A percentile compares a stretch with the other conserved stretches of the same genome.
phyloP scores from a whole-genome alignment of 2,113 vertebrate genomes.

The Pollimyrus isidori region DNA sequence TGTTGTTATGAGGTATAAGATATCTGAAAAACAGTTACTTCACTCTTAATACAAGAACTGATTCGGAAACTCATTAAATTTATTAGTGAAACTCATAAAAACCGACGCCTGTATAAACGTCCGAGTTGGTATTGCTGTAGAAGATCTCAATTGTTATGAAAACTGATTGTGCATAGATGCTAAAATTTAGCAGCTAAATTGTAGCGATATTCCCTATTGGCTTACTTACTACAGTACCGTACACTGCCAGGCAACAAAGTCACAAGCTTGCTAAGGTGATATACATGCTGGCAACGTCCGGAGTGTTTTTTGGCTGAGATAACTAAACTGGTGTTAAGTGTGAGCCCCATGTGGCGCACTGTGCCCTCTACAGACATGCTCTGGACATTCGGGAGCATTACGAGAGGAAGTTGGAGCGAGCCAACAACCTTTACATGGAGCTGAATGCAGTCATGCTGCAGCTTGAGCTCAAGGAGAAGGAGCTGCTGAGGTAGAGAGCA shows the following conservation, averaged over 20 bases:
- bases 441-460: slow-evolving; percentile 95
- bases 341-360: slow-evolving; percentile 12
- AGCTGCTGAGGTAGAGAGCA: slow-evolving; percentile 73
- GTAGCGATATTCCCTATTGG: not conserved
- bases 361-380: slow-evolving; percentile 71
- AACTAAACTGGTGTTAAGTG: not conserved
- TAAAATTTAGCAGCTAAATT: no score
- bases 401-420: slow-evolving; percentile 86
- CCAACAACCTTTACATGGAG: slow-evolving; percentile 97
- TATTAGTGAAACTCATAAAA: not conserved
- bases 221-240: not conserved
- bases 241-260: not conserved
- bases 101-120: not conserved
- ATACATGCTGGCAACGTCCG: not conserved
- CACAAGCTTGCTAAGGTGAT: not conserved
- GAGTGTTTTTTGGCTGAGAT: not conserved
- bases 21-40: not conserved
- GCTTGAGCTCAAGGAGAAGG: slow-evolving; percentile 90
- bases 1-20: not conserved
- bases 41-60: not conserved
- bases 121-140: not conserved
- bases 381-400: slow-evolving; percentile 95
- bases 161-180: not conserved
- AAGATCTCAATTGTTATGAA: not conserved
- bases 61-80: not conserved